These are phyloP conservation scores for Myiozetetes cayanensis DNA, from an alignment of 2,113 vertebrate species.

Conservation along the genomic window DNA sequence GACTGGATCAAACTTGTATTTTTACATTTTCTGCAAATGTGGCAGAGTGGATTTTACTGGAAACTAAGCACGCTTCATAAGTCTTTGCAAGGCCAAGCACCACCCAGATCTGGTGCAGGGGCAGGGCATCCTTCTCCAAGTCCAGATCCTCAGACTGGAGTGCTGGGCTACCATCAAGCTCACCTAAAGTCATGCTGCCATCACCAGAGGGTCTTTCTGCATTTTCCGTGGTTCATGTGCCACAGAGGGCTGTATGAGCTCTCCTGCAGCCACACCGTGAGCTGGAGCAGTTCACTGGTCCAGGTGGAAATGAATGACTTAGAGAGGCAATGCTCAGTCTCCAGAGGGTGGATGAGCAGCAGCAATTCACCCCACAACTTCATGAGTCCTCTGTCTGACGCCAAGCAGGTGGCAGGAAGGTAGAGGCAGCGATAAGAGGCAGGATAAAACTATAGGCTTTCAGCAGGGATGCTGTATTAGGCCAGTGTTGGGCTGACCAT, in stretches of 20 bases:
- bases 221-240: neutral
- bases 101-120: neutral
- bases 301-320: neutral
- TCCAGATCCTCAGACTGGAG: neutral
- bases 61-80: neutral
- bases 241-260: neutral
- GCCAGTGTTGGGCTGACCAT: neutral
- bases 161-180: neutral
- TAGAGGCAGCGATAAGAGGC: neutral
- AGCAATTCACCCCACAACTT: neutral
- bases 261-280: fast-evolving
- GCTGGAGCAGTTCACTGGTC: neutral
- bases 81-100: neutral
- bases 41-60: neutral
- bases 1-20: neutral
- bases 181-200: neutral
- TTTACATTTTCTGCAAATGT: neutral
- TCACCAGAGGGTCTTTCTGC: neutral
- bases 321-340: neutral
- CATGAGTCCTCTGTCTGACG: neutral
- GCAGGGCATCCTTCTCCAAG: neutral
- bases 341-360: neutral
- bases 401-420: neutral
- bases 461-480: neutral
- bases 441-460: neutral